Base-by-base conservation (phyloP, 2,888 invertebrate species). In the Orthosia gothica region DNA sequence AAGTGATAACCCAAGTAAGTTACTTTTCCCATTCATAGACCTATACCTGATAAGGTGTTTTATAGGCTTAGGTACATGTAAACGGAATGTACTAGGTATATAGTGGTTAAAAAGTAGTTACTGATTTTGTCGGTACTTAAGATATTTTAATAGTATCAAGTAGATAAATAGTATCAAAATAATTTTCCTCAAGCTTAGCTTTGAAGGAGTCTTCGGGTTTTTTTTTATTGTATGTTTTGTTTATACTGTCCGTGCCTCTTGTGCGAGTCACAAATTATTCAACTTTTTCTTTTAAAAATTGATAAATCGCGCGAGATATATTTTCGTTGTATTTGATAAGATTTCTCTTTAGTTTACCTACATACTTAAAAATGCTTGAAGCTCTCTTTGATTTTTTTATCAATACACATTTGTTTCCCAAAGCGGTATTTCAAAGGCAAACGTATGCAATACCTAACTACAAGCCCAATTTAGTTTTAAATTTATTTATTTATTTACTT, bases 281-380 rank as follows among this genome's bases (percentile, higher is more conserved):
- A 0, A 3, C 32, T 32, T 4, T 49, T 49, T 47, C 20, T 49
- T 20, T 1, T 15, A n/a, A n/a, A 70, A 70, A 23, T 54, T n/a
- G 15, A 3, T 23, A 15, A 49, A 59, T 58, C 40, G 11, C 20
- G 16, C 15, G 15, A 45, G 18, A 12, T 18, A 18, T 0, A 15
- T 47, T 61, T 47, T 74, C 47, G 61, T 15, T n/a, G 54, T 49
- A 55, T 23, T 63, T 45, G 63, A 74, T 74, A 75, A 75, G 16
- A 58, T 23, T 32, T 12, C 2, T 55, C 13, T 73, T 40, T 11
- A 50, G 58, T 15, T 9, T 23, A n/a, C n/a, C n/a, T n/a, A n/a
- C n/a, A n/a, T n/a, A n/a, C n/a, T n/a, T n/a, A n/a, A n/a, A 62
- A 47, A 23, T 55, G 15, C 20, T 15, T 55, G 20, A 57, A 61